Evolutionary conservation across 2,113 vertebrate species (phyloP), one percentile per base, ranked within the genome.

Genomic region (Mellivora capensis): DNA sequence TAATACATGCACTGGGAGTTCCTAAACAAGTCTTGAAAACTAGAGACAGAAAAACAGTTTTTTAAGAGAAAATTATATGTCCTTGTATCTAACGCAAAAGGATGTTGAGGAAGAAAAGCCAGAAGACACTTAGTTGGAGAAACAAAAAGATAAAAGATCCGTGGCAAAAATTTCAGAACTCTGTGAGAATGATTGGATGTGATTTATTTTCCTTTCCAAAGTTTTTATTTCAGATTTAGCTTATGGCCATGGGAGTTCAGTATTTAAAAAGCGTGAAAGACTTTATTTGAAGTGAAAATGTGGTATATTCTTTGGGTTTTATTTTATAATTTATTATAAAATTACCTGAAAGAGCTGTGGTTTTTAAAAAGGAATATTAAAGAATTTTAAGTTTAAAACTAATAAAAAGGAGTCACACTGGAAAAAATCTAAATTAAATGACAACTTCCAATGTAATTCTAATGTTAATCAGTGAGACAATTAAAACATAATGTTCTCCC

Each of bases 301-400:
- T 57, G 37, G 12, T 37, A 71, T 74, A 20, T n/a, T 27, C 23
- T 95, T 85, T 90, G 18, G 47, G 20, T 64, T 79, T 94, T 61
- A 44, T 85, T 95, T 72, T 84, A 39, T 83, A 74, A 47, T 25
- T 90, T 80, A 82, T 89, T 44, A 39, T 92, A 84, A 96, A 87
- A 87, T 95, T 80, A 96, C 12, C 17, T 83, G 11, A 37, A 95
- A 87, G 39, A 91, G 37, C 47, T 88, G 11, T 47, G 12, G 4
- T 47, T 91, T 93, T 96, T 37, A 1, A 54, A 84, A 85, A 97
- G 29, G 11, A 74, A 77, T 62, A 49, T 42, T 84, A 20, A 90
- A 94, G 29, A 14, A 71, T 29, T 62, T 91, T 47, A 59, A 57
- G 20, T 72, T 93, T 52, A 96, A 94, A 37, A 20, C 42, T 72